Evolutionary conservation across 2,797 vertebrate species (phyloP).

Genomic region (Loris lydekkerianus): DNA sequence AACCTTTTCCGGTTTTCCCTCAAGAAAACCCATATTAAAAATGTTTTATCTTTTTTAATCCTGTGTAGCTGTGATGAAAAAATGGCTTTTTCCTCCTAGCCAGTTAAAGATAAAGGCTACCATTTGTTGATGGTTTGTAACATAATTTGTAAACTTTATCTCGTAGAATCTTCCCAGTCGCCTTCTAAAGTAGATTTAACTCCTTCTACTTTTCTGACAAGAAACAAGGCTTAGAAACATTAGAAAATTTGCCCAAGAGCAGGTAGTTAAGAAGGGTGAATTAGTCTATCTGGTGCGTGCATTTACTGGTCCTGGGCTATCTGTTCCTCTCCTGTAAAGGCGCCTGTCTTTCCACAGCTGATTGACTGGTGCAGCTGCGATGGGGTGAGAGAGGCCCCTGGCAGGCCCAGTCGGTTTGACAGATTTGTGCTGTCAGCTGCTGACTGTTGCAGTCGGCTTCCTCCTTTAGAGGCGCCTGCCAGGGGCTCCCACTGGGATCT

Average conservation of each 20-base stretch:
- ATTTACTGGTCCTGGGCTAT: not conserved
- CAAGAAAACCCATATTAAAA: constrained; percentile 45
- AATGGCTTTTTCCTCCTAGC: not conserved
- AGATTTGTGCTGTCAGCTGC: constrained; percentile 50
- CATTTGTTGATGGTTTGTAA: not conserved
- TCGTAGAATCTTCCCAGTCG: not conserved
- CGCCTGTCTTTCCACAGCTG: not conserved
- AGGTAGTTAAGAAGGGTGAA: not conserved
- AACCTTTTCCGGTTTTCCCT: not conserved
- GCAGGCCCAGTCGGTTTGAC: not conserved
- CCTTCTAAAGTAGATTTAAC: not conserved
- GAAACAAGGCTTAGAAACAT: not conserved
- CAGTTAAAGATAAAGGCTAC: not conserved
- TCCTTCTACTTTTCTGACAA: not conserved
- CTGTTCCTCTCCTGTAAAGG: not conserved
- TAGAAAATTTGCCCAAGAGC: not conserved
- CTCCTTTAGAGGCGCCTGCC: not conserved
- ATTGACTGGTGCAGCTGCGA: constrained; percentile 16
- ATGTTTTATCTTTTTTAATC: no score
- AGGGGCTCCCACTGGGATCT: not conserved
- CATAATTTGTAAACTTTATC: constrained; percentile 24
- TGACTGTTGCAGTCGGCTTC: not conserved
- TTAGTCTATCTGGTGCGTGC: not conserved
- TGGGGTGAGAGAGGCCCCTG: not conserved
- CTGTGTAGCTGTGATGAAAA: not conserved